Conservation (phyloP, 2,888 invertebrate genomes). For the Seira ritae region DNA sequence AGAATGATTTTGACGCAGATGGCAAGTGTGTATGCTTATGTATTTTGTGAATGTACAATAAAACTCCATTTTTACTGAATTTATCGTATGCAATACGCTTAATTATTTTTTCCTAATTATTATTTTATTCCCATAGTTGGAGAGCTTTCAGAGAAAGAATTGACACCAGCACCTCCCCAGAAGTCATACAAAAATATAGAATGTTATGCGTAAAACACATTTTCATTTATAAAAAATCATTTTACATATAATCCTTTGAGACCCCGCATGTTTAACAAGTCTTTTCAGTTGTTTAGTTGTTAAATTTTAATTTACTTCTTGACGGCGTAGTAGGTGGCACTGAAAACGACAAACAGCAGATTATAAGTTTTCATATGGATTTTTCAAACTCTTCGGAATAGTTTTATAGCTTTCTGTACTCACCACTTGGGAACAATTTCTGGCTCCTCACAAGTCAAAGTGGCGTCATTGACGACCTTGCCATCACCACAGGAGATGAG, state of each 20-base stretch:
- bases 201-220: background rate
- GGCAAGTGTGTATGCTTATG: background rate
- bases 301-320: constrained; percentile 45
- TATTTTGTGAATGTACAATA: constrained; percentile 39
- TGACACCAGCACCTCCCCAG: background rate
- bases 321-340: constrained; percentile 62
- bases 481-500: constrained; percentile 92
- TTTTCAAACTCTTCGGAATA: background rate
- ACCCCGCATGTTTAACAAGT: background rate
- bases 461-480: constrained; percentile 89
- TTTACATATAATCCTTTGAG: background rate
- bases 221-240: background rate
- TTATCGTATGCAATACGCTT: constrained; percentile 5
- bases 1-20: constrained; percentile 74
- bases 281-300: background rate
- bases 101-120: background rate
- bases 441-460: constrained; percentile 89
- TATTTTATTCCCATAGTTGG: background rate
- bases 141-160: background rate
- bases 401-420: constrained; percentile 17
- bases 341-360: constrained; percentile 31
- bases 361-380: constrained; percentile 23
- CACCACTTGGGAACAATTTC: constrained; percentile 75
- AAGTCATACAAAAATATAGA: constrained; percentile 30
- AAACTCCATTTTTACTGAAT: constrained; percentile 23